A percentile compares a stretch with the other conserved stretches of the same genome.
Evolutionary conservation across 1,140 invertebrate species (phyloP).

Genomic region (Rhizoglyphus robini): DNA sequence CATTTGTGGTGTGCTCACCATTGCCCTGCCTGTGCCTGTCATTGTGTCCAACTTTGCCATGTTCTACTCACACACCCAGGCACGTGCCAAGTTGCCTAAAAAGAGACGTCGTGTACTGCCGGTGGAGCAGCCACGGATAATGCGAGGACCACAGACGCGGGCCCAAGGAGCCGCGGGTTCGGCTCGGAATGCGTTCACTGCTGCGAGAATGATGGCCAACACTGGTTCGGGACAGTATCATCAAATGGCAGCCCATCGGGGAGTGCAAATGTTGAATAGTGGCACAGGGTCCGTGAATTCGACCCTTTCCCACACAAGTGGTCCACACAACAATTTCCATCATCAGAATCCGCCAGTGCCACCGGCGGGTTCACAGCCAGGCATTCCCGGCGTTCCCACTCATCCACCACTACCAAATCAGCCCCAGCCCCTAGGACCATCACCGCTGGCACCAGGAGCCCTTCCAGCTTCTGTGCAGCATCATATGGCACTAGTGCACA

Average conservation of each 20-base stretch:
- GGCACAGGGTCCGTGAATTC: background rate
- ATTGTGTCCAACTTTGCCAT: conserved; percentile 72
- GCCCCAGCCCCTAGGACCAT: no score
- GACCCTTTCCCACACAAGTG: background rate
- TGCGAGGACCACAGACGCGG: background rate
- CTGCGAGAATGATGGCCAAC: background rate
- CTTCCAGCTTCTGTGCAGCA: no score
- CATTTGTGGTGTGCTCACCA: conserved; percentile 73
- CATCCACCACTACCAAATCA: no score
- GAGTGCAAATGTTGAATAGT: background rate
- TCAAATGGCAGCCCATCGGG: background rate
- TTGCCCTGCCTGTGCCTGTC: conserved; percentile 64
- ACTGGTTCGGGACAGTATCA: background rate
- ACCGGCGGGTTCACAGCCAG: background rate
- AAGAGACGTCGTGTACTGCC: conserved; percentile 72
- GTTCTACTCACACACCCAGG: conserved; percentile 85
- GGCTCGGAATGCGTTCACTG: background rate
- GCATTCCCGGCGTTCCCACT: background rate
- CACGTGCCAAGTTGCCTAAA: conserved; percentile 72
- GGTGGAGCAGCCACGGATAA: conserved; percentile 61
- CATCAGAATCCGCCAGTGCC: background rate
- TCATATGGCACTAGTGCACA: background rate
- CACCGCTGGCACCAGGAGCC: no score
- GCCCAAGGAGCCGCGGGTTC: background rate
- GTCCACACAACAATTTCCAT: background rate